Conservation (phyloP, 2,113 vertebrate genomes). For the Lanius ludovicianus region DNA sequence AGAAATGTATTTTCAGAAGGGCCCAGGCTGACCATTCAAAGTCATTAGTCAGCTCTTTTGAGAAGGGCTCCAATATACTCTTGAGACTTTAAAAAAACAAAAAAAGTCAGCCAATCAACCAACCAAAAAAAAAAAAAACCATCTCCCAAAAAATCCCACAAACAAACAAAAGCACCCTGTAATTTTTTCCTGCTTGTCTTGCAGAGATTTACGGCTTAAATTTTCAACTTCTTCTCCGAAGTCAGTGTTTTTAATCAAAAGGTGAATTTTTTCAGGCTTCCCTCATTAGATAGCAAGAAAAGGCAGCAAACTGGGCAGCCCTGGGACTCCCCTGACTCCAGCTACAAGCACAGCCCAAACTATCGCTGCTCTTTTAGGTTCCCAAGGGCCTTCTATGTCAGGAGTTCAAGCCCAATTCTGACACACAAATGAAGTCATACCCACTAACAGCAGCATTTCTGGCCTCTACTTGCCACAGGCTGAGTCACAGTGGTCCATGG, state of each 20-base stretch:
- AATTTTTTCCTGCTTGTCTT: not conserved
- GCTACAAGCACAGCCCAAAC: not conserved
- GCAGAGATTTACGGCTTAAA: not conserved
- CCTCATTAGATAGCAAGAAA: not conserved
- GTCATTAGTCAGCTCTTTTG: not conserved
- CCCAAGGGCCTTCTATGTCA: not conserved
- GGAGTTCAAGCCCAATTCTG: not conserved
- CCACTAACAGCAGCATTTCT: not conserved
- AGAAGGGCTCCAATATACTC: not conserved
- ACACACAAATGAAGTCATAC: not conserved
- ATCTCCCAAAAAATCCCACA: not conserved
- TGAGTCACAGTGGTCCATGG: not conserved
- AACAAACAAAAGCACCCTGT: too few species aligned
- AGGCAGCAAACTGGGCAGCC: not conserved
- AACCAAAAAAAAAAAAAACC: not conserved
- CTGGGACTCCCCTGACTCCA: not conserved
- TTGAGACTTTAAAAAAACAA: not conserved
- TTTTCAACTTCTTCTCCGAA: not conserved
- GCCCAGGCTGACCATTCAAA: not conserved
- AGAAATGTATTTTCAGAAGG: not conserved
- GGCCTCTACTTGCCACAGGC: not conserved
- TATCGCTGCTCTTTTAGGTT: not conserved
- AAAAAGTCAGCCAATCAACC: too few species aligned
- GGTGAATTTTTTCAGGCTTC: not conserved
- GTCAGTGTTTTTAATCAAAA: not conserved